These are phyloP conservation scores for Propithecus deckenii DNA, from an alignment of 2,797 vertebrate species.

Conservation along the genomic window DNA sequence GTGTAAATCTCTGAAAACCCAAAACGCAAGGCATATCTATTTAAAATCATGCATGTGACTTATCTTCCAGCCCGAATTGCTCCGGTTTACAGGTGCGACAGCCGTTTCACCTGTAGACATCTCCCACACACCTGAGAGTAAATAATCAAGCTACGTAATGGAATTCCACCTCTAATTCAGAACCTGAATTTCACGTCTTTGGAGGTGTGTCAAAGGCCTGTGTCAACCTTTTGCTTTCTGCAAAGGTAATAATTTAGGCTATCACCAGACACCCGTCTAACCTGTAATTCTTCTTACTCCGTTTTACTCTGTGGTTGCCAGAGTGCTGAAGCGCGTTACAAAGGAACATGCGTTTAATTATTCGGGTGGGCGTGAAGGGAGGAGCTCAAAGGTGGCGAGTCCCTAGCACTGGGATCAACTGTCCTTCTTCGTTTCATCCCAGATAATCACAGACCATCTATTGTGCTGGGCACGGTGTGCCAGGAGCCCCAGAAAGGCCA, in stretches of 20 bases:
- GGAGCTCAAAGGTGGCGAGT: neutral
- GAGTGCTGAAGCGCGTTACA: neutral
- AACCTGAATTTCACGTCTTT: conserved; percentile 74
- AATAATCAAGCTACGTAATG: conserved; percentile 9
- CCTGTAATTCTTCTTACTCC: conserved; percentile 68
- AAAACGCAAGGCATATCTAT: neutral
- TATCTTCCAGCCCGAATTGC: neutral
- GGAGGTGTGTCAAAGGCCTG: conserved; percentile 40
- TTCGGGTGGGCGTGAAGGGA: neutral
- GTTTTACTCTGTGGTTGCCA: conserved; percentile 52
- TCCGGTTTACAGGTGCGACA: neutral
- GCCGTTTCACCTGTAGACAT: conserved; percentile 2
- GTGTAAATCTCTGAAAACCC: neutral
- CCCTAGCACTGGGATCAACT: neutral
- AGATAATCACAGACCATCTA: neutral
- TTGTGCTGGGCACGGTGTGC: neutral
- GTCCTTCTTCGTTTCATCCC: neutral
- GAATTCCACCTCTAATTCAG: conserved; percentile 63
- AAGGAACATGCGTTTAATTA: neutral
- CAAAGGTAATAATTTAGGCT: conserved; percentile 67
- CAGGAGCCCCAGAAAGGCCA: neutral
- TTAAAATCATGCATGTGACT: neutral
- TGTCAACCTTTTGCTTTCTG: conserved; percentile 66
- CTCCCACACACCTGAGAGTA: neutral
- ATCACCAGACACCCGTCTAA: conserved; percentile 68